These are phyloP conservation scores for Salvelinus alpinus DNA, from an alignment of 2,113 vertebrate species.

Conservation along the genomic window DNA sequence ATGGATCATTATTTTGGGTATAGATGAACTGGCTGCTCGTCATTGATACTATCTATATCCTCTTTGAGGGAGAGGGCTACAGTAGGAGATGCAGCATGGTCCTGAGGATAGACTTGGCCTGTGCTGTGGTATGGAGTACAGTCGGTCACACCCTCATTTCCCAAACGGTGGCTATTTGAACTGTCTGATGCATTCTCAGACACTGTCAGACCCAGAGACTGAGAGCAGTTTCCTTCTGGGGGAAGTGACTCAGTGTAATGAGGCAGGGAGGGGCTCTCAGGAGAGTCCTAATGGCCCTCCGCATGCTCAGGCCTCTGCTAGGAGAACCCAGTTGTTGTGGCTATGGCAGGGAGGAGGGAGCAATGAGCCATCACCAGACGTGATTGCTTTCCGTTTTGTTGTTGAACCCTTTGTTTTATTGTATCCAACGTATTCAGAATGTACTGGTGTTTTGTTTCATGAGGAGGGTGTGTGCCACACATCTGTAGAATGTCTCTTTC, in stretches of 20 bases:
- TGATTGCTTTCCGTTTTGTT: conserved; percentile 8
- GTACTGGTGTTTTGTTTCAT: conserved; percentile 11
- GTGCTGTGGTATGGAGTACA: background rate
- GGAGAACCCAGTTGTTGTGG: conserved; percentile 10
- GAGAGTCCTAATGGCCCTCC: conserved; percentile 52
- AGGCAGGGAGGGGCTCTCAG: conserved; percentile 62
- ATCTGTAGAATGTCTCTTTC: background rate
- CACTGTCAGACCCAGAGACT: conserved; percentile 31
- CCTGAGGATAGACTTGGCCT: background rate
- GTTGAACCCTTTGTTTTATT: conserved; percentile 8
- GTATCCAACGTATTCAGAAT: background rate
- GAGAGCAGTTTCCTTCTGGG: conserved; percentile 68
- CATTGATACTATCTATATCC: background rate
- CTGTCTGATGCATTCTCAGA: conserved; percentile 61
- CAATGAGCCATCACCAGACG: background rate
- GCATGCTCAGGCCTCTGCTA: conserved; percentile 29
- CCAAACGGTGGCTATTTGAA: conserved; percentile 54
- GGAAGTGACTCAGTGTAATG: conserved; percentile 72
- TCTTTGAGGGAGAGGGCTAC: background rate
- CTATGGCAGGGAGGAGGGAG: background rate
- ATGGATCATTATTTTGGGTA: background rate
- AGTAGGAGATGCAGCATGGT: background rate
- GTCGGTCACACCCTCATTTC: conserved; percentile 53
- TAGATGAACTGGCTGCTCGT: background rate
- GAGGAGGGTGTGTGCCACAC: background rate